Percentiles rank a stretch among this genome's conserved stretches.
Evolutionary conservation across 2,888 invertebrate species (phyloP).

Genomic region (Galerucella pusilla): DNA sequence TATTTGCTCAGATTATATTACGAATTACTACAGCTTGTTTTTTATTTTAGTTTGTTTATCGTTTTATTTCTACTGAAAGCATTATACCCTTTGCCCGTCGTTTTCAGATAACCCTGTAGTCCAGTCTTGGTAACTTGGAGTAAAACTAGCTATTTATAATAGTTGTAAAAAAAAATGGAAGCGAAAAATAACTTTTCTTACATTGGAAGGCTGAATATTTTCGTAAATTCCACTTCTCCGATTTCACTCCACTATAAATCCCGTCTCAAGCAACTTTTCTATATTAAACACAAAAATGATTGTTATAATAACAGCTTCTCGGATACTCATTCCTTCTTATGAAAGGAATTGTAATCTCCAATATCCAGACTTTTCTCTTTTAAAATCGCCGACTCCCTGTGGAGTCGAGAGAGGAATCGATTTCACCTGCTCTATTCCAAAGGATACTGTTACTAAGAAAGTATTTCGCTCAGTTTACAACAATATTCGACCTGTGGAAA

Average conservation of each 20-base stretch:
- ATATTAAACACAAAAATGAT: constrained; percentile 1
- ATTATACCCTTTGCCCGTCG: too few species aligned
- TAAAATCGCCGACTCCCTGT: constrained; percentile 23
- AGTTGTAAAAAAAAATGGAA: too few species aligned
- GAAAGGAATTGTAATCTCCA: constrained; percentile 32
- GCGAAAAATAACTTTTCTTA: too few species aligned
- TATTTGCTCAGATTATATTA: too few species aligned
- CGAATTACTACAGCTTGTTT: too few species aligned
- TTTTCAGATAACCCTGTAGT: too few species aligned
- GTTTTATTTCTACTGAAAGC: too few species aligned
- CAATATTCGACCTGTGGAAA: constrained; percentile 7
- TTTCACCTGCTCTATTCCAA: constrained; percentile 24
- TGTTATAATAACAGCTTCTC: background rate
- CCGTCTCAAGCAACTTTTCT: background rate
- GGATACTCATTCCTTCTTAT: constrained; percentile 22
- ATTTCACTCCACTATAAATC: background rate
- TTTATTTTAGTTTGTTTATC: too few species aligned
- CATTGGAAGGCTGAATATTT: too few species aligned
- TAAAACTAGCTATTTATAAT: too few species aligned
- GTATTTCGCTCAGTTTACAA: constrained; percentile 12
- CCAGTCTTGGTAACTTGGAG: too few species aligned
- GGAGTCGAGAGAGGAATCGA: constrained; percentile 27
- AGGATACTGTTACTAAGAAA: constrained; percentile 22
- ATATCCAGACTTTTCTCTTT: constrained; percentile 22
- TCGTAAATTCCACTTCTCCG: too few species aligned